Evolutionary conservation across 2,797 vertebrate genomes (phyloP), one percentile per base, ranked within the genome.

Genomic region (Pseudopleuronectes americanus): DNA sequence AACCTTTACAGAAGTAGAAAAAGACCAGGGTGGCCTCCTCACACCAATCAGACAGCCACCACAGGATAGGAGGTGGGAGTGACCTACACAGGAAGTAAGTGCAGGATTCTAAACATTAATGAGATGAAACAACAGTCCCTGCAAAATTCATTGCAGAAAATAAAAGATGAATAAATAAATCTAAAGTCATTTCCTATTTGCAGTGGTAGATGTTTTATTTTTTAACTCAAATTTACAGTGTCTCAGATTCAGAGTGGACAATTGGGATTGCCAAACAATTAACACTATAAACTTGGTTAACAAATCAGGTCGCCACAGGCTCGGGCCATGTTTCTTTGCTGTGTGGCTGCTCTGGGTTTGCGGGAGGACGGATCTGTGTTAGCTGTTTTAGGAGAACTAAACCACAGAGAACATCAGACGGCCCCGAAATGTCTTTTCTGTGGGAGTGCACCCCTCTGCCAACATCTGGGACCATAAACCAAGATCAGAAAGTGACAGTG

Each of bases 401-500:
- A 78, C 83, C 68, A 61, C 84, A 76, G 88, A 76, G 79, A 77
- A 84, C 75, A 85, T 84, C 82, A 87, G 78, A 87, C 51, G 54
- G 70, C 48, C 31, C 53, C 71, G 55, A 22, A 31, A 56, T 72
- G 68, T 74, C 71, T 77, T 64, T 84, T 84, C 76, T 86, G 74
- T 87, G 74, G 74, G 79, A 76, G 74, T 75, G 77, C 87, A 84
- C 79, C 84, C 68, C 82, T 84, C 84, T 71, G 76, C 79, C 86
- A 89, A 92, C 89, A 93, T 92, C 89, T 93, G 90, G 85, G 71
- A 69, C 83, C 79, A 73, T 88, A 88, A 91, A 92, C 64, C 63
- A 19, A 81, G 79, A 90, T 90, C 79, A 90, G 87, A 83, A 88
- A 74, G 78, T 71, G 57, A 84, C 81, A 86, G 71, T 48, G 63